Conservation (phyloP, 2,888 invertebrate genomes). For the Acleris literana region DNA sequence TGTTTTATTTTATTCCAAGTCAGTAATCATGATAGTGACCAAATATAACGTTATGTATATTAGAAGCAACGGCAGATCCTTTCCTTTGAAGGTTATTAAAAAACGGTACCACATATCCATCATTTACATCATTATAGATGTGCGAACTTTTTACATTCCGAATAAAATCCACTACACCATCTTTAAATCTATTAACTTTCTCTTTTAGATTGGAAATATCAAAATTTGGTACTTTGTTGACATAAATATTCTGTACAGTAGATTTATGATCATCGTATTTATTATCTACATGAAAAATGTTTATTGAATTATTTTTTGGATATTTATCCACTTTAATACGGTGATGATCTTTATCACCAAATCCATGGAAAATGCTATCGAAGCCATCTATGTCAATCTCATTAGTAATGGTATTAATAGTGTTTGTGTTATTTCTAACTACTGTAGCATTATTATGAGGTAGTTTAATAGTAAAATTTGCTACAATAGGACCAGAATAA, state of each 20-base stretch:
- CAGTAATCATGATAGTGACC: conserved; percentile 18
- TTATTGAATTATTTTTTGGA: conserved; percentile 43
- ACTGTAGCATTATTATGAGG: conserved; percentile 51
- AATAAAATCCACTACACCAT: conserved; percentile 51
- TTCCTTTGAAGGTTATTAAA: conserved; percentile 42
- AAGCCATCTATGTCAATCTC: conserved; percentile 33
- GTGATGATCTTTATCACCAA: not conserved
- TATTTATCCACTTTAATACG: not conserved
- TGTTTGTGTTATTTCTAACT: conserved; percentile 32
- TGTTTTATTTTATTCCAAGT: not conserved
- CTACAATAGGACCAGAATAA: conserved; percentile 48
- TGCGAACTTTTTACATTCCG: conserved; percentile 49
- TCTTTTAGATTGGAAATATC: conserved; percentile 49
- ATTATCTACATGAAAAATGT: conserved; percentile 51
- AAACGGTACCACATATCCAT: conserved; percentile 37
- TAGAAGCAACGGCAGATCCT: conserved; percentile 36
- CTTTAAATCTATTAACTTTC: conserved; percentile 50
- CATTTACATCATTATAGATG: conserved; percentile 34
- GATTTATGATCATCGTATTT: conserved; percentile 47
- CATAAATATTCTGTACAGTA: conserved; percentile 31
- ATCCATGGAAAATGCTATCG: not conserved
- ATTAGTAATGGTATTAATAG: conserved; percentile 25
- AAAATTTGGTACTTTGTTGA: conserved; percentile 32
- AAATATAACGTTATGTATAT: conserved; percentile 39
- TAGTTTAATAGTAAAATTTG: conserved; percentile 48